phyloP scores from a whole-genome alignment of 2,113 vertebrate species.

The Smithornis capensis region DNA sequence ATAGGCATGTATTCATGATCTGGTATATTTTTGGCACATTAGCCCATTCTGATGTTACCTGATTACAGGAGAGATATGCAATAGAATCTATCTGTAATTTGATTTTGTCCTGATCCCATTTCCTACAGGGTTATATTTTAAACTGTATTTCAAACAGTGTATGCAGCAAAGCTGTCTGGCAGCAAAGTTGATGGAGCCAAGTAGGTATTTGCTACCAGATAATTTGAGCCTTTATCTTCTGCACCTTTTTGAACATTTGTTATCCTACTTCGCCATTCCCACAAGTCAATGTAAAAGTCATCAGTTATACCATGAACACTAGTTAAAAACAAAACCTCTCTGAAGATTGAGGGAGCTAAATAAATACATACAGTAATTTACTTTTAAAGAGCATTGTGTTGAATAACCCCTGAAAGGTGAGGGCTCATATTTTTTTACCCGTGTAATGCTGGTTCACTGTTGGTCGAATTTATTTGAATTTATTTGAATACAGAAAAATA shows the following conservation, averaged over 20 bases:
- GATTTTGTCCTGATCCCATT: not conserved
- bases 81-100: not conserved
- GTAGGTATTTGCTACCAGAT: not conserved
- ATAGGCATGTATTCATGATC: not conserved
- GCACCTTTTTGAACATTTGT: not conserved
- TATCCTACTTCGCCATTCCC: not conserved
- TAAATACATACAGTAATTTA: not conserved
- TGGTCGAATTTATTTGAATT: not conserved
- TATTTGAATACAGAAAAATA: not conserved
- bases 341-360: not conserved
- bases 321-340: not conserved
- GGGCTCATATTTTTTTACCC: not conserved
- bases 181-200: not conserved
- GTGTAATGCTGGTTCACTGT: not conserved
- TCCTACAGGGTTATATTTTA: slow-evolving; percentile 8
- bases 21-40: not conserved
- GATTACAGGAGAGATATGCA: not conserved
- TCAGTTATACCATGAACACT: not conserved
- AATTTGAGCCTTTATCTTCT: not conserved
- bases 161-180: not conserved
- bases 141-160: not conserved
- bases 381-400: not conserved
- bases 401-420: not conserved
- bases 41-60: not conserved
- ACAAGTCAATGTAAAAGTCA: not conserved